Evolutionary conservation across 1,140 invertebrate genomes (phyloP).

Genomic region (Heterodera carotae): DNA sequence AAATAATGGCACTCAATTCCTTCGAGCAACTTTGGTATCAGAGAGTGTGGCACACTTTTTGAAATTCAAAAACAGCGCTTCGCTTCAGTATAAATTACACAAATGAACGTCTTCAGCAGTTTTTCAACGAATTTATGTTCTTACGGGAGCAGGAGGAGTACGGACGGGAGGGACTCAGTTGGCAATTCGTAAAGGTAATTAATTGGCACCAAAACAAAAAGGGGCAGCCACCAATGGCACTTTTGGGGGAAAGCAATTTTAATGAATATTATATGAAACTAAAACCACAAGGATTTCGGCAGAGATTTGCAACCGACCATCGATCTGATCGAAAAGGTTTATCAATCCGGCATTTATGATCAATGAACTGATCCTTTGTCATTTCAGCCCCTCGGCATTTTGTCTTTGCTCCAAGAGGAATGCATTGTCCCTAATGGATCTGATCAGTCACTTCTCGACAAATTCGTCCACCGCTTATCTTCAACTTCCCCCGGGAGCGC

Average conservation of each 20-base stretch:
- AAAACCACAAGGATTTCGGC: slow-evolving; percentile 96
- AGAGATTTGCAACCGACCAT: slow-evolving; percentile 97
- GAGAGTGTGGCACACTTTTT: not conserved
- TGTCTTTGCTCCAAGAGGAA: slow-evolving; percentile 99
- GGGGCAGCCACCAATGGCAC: no score
- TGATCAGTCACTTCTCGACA: slow-evolving; percentile 94
- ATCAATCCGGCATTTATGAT: not conserved
- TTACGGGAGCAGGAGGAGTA: slow-evolving; percentile 97
- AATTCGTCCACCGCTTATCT: slow-evolving; percentile 71
- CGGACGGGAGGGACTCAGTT: slow-evolving; percentile 75
- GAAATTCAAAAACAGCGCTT: not conserved
- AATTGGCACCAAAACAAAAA: no score
- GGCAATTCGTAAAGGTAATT: slow-evolving; percentile 71
- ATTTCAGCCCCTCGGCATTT: slow-evolving; percentile 93
- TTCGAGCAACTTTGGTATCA: slow-evolving; percentile 67
- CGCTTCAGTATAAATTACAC: slow-evolving; percentile 88
- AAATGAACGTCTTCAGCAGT: slow-evolving; percentile 90
- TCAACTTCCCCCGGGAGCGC: slow-evolving; percentile 22
- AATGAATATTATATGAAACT: no score
- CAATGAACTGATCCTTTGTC: slow-evolving; percentile 8
- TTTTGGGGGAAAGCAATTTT: no score
- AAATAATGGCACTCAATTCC: slow-evolving; percentile 83
- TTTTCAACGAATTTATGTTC: slow-evolving; percentile 99
- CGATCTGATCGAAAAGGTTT: slow-evolving; percentile 97
- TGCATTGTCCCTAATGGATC: slow-evolving; percentile 99